These are phyloP conservation scores for Nycteola revayana DNA, from an alignment of 2,888 invertebrate genomes.

Conservation along the genomic window DNA sequence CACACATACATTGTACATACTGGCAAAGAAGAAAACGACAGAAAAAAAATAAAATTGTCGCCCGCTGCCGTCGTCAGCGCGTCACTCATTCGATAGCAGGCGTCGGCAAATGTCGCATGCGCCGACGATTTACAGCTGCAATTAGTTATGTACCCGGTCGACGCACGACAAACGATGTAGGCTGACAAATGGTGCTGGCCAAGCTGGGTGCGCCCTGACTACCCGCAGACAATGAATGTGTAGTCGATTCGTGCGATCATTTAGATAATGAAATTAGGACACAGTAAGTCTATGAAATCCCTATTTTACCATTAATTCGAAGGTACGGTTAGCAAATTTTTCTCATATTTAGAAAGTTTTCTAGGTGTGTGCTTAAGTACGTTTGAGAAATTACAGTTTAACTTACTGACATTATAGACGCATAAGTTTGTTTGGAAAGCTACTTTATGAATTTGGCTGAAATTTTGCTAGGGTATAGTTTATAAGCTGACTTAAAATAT, in stretches of 20 bases:
- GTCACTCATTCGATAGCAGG: constrained; percentile 35
- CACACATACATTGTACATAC: constrained; percentile 20
- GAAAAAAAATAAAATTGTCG: constrained; percentile 24
- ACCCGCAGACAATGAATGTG: constrained; percentile 38
- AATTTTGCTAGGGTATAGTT: no score
- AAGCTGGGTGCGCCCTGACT: constrained; percentile 35
- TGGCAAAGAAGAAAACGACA: constrained; percentile 7
- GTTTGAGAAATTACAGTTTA: no score
- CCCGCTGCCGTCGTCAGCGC: constrained; percentile 9
- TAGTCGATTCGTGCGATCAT: constrained; percentile 37
- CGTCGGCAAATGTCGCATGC: constrained; percentile 32
- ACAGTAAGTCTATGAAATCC: no score
- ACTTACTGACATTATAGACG: no score
- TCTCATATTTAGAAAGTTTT: no score
- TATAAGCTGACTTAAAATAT: no score
- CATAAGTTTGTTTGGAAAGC: no score
- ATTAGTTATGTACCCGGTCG: constrained; percentile 43
- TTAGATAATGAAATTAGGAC: constrained; percentile 6
- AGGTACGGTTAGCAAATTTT: no score
- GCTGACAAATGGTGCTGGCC: constrained; percentile 38
- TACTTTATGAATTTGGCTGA: no score
- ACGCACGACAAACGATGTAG: constrained; percentile 40
- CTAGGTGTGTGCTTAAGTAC: no score
- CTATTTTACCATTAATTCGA: no score
- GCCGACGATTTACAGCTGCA: constrained; percentile 42